These are phyloP conservation scores for Myopa testacea DNA, from an alignment of 2,888 invertebrate genomes.

Conservation along the genomic window DNA sequence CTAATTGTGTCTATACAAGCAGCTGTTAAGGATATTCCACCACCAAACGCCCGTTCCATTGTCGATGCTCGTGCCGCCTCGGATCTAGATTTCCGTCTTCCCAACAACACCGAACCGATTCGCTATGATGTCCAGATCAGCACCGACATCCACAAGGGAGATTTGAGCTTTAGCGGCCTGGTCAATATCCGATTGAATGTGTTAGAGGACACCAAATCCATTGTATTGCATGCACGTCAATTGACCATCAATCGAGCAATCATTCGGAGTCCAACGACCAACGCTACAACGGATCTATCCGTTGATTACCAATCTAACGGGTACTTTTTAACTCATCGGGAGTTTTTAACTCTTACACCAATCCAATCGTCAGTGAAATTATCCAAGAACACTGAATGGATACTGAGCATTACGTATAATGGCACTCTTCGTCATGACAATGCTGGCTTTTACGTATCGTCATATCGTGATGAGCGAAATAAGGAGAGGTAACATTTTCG, in stretches of 20 bases:
- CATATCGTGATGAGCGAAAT: constrained; percentile 63
- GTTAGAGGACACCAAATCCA: constrained; percentile 44
- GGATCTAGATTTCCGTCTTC: constrained; percentile 69
- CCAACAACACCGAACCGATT: constrained; percentile 70
- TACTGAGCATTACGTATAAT: constrained; percentile 71
- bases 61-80: constrained; percentile 23
- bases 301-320: constrained; percentile 45
- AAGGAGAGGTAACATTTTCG: neutral
- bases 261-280: constrained; percentile 44
- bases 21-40: constrained; percentile 38
- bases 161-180: constrained; percentile 53
- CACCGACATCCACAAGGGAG: constrained; percentile 58
- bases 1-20: constrained; percentile 27
- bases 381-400: constrained; percentile 67
- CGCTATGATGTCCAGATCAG: constrained; percentile 69
- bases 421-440: constrained; percentile 73
- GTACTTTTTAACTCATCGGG: too few species aligned
- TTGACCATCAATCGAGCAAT: constrained; percentile 49
- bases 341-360: constrained; percentile 56
- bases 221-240: constrained; percentile 58
- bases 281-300: constrained; percentile 25
- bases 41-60: constrained; percentile 35
- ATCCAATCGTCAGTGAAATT: neutral
- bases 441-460: constrained; percentile 76
- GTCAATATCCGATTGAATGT: constrained; percentile 56